Percentiles rank a stretch among this genome's conserved stretches.
Evolutionary conservation across 2,797 vertebrate species (phyloP).

Genomic region (Enteromius fasciolatus): DNA sequence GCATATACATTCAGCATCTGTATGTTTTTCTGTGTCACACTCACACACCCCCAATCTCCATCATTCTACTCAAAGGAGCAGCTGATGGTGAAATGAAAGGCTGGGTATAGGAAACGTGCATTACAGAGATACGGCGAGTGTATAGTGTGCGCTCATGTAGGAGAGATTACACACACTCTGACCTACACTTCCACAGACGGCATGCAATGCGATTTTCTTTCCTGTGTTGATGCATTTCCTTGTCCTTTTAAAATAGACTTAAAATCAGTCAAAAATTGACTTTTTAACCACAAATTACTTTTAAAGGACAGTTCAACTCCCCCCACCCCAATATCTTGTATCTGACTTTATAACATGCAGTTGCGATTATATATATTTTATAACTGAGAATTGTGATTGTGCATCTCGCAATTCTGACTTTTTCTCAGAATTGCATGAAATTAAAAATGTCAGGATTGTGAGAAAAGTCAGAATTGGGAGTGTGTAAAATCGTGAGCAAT

Average conservation of each 20-base stretch:
- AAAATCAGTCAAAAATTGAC: background rate
- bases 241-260: background rate
- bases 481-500: too few species aligned
- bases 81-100: slow-evolving; percentile 17
- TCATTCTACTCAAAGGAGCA: slow-evolving; percentile 19
- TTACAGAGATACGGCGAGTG: background rate
- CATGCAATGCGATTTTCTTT: background rate
- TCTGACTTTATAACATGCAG: background rate
- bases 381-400: background rate
- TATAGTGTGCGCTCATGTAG: background rate
- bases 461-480: too few species aligned
- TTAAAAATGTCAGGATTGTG: too few species aligned
- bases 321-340: background rate
- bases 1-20: slow-evolving; percentile 34
- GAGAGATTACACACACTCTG: slow-evolving; percentile 25
- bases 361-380: background rate
- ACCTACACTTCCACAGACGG: background rate
- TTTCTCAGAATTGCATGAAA: too few species aligned
- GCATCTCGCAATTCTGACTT: too few species aligned
- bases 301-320: background rate
- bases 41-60: slow-evolving; percentile 5
- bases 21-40: slow-evolving; percentile 43
- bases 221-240: slow-evolving; percentile 5
- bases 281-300: background rate
- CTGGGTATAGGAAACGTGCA: slow-evolving; percentile 33